Conservation (phyloP, 2,113 vertebrate species). For the Notiomystis cincta region DNA sequence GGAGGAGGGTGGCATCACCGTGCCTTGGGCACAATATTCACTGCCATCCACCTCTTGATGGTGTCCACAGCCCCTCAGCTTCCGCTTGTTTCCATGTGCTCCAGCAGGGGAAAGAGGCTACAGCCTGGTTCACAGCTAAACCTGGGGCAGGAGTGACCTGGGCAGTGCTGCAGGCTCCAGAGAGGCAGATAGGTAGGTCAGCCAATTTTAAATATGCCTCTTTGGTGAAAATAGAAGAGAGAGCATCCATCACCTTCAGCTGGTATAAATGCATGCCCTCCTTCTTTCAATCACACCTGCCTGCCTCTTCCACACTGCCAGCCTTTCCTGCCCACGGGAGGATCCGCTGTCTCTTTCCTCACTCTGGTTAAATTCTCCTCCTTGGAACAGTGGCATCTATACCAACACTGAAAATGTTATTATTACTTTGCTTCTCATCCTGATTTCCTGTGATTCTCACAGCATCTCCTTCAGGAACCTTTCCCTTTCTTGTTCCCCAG, state of each 20-base stretch:
- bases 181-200: neutral
- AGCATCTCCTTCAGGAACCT: neutral
- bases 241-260: neutral
- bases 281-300: neutral
- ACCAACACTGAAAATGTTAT: neutral
- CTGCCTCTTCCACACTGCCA: neutral
- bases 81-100: rapidly evolving
- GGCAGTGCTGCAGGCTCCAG: neutral
- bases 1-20: neutral
- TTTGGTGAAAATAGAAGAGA: neutral
- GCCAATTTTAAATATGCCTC: neutral
- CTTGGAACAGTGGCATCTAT: neutral
- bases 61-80: neutral
- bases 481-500: neutral
- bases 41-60: neutral
- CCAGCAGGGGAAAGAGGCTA: neutral
- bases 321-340: neutral
- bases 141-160: neutral
- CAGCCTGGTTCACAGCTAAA: neutral
- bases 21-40: neutral
- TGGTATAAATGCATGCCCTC: neutral
- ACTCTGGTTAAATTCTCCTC: neutral
- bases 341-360: neutral
- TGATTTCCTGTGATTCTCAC: neutral
- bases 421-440: neutral